phyloP scores from a whole-genome alignment of 1,140 invertebrate species.

The Pseudomyrmex dendroicus region DNA sequence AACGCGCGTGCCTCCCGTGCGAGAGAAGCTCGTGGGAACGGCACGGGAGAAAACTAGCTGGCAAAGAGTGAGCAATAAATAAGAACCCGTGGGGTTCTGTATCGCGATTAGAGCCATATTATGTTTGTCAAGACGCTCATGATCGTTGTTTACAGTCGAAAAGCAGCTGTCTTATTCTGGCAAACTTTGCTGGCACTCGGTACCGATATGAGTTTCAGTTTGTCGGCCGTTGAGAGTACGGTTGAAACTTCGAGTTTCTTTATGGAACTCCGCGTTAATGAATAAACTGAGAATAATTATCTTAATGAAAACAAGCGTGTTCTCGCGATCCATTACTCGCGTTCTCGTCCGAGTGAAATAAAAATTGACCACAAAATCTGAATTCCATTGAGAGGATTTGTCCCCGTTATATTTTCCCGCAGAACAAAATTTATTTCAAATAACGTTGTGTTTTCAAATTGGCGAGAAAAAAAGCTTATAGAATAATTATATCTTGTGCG shows the following conservation, averaged over 20 bases:
- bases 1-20: background rate
- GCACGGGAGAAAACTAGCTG: conserved; percentile 74
- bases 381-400: too few species aligned
- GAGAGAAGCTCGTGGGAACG: conserved; percentile 41
- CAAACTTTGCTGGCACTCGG: conserved; percentile 80
- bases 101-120: conserved; percentile 84
- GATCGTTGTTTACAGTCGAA: conserved; percentile 80
- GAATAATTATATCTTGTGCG: background rate
- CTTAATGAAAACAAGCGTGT: background rate
- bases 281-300: background rate
- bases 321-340: background rate
- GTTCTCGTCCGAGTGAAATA: background rate
- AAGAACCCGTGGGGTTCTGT: conserved; percentile 77
- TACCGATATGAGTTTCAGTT: conserved; percentile 70
- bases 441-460: background rate
- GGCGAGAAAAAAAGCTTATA: background rate
- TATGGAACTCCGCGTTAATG: conserved; percentile 28
- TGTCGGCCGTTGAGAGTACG: conserved; percentile 61
- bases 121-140: conserved; percentile 82
- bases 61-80: conserved; percentile 80
- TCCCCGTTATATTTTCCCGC: too few species aligned
- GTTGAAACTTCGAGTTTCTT: conserved; percentile 23
- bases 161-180: conserved; percentile 82
- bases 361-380: background rate
- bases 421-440: too few species aligned